Evolutionary conservation across 2,888 invertebrate species (phyloP).

Genomic region (Harmothoe impar): DNA sequence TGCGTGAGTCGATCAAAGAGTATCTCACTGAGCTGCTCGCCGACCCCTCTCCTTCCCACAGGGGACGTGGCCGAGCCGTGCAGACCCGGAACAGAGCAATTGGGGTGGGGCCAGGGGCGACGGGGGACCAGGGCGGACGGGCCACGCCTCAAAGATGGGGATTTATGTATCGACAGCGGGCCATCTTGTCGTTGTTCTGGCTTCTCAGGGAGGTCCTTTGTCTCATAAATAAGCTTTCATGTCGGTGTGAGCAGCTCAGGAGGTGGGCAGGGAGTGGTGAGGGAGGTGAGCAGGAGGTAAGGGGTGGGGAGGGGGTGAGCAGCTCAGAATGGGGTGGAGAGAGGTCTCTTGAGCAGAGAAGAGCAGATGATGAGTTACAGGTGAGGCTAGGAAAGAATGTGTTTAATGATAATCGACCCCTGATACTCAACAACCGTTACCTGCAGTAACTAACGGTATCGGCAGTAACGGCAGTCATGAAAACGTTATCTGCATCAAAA

Average conservation of each 20-base stretch:
- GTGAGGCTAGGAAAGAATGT: no score
- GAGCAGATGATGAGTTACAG: no score
- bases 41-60: not conserved
- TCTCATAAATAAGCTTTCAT: constrained; percentile 21
- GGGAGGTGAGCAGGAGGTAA: no score
- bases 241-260: not conserved
- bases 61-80: not conserved
- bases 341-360: no score
- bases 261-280: not conserved
- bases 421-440: no score
- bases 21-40: constrained; percentile 5
- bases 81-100: not conserved
- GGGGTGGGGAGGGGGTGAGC: no score
- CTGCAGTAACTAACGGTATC: no score
- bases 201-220: not conserved
- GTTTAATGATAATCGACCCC: no score
- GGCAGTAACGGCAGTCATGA: no score
- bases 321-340: no score
- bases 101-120: not conserved
- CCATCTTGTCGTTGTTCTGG: constrained; percentile 21
- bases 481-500: no score
- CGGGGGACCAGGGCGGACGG: not conserved
- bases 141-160: not conserved
- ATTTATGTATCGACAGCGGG: constrained; percentile 5
- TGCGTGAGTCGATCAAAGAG: not conserved